Base-by-base conservation (phyloP, 2,888 invertebrate species). In the Melanostoma scalare region DNA sequence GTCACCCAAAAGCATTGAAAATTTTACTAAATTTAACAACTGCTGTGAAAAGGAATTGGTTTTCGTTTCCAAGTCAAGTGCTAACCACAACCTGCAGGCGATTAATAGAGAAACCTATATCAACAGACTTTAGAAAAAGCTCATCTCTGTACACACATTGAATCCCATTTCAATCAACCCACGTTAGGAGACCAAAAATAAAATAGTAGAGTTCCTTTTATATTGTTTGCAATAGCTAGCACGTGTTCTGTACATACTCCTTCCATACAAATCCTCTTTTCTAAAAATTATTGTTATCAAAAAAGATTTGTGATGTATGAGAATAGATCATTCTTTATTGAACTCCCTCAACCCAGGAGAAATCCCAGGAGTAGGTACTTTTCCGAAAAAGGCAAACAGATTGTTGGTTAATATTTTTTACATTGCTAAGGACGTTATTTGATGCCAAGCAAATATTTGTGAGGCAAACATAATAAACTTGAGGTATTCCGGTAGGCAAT, bases 401-500 rank as follows among this genome's bases (percentile, higher is more conserved):
- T 33, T 73, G 42, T 44, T 48, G 67, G 42, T 56, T 76, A 48
- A 67, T 55, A 78, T 48, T 36, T 73, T 67, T 48, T 35, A 30
- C 50, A 73, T 74, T 63, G 61, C 8, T 33, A 50, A 30, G 9
- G 61, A 44, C 50, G 53, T 69, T 63, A 58, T 80, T 69, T 63
- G 75, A 50, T 31, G 53, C 58, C 52, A 31, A 48, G 53, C 46
- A 75, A 75, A 80, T 80, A 80, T 80, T 80, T 75, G 52, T 53
- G 36, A 53, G 52, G 52, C 44, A 75, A 80, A 80, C 75, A 53
- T 71, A 80, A 80, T 80, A 65, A 80, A 71, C 50, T 80, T 71
- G 61, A 38, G 42, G 71, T 60, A 68, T 68, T 53, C 30, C 30
- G 20, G 31, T 44, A 55, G 52, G 20, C 20, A 20, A 20, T 20